Percentiles rank a stretch among this genome's conserved stretches.
These are phyloP conservation scores for Gavialis gangeticus DNA, from an alignment of 2,113 vertebrate species.

Conservation along the genomic window DNA sequence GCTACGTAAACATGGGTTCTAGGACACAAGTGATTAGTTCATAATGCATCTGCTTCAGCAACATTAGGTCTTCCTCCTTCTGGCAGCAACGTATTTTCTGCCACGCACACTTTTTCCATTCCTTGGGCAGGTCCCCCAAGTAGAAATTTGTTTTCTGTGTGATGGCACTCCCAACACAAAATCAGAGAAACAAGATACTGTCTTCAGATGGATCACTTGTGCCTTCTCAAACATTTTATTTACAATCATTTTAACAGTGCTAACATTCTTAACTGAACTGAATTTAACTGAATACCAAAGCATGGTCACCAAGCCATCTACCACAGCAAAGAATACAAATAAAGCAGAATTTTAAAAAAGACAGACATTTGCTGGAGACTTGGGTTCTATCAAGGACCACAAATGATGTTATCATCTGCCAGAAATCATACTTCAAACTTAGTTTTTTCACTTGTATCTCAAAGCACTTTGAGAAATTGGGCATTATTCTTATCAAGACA, in stretches of 20 bases:
- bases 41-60: neutral
- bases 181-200: neutral
- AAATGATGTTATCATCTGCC: neutral
- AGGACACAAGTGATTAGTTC: neutral
- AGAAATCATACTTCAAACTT: neutral
- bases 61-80: neutral
- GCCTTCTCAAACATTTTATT: neutral
- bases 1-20: neutral
- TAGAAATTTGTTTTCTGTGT: neutral
- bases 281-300: neutral
- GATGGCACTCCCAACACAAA: neutral
- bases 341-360: neutral
- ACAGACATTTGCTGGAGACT: neutral
- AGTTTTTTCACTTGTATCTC: neutral
- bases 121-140: neutral
- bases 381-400: neutral
- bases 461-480: neutral
- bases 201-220: neutral
- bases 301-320: neutral
- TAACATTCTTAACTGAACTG: neutral
- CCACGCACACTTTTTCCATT: neutral
- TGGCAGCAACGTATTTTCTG: neutral
- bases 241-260: neutral
- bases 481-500: neutral
- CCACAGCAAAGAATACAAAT: neutral